A percentile compares a stretch with the other conserved stretches of the same genome.
These are phyloP conservation scores for Minunthozetes semirufus DNA, from an alignment of 2,888 invertebrate genomes.

Conservation along the genomic window DNA sequence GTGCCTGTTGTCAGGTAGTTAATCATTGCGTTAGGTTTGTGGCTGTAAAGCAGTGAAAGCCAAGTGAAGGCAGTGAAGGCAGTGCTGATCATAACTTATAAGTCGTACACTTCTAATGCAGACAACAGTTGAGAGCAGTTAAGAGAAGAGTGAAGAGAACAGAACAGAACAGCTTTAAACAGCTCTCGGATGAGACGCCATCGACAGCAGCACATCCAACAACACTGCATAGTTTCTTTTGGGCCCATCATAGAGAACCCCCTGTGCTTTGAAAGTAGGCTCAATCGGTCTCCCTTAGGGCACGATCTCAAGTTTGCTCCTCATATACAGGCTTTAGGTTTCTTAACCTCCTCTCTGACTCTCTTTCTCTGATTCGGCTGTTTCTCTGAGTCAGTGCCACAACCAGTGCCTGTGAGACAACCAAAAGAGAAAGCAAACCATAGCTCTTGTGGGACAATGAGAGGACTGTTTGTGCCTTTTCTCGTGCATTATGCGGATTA, in stretches of 20 bases:
- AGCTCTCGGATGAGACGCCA: neutral
- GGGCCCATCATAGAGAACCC: slow-evolving; percentile 1
- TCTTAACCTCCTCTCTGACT: slow-evolving; percentile 16
- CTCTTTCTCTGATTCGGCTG: neutral
- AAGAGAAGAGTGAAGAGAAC: neutral
- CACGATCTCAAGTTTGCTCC: slow-evolving; percentile 8
- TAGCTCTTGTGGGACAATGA: slow-evolving; percentile 19
- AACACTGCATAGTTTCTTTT: neutral
- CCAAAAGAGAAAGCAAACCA: slow-evolving; percentile 2
- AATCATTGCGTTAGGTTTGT: slow-evolving; percentile 6
- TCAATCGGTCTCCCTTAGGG: slow-evolving; percentile 25
- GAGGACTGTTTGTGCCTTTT: slow-evolving; percentile 13
- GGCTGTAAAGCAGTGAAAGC: neutral
- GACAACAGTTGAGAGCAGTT: slow-evolving; percentile 10
- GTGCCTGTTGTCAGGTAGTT: slow-evolving; percentile 26
- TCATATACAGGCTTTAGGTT: neutral
- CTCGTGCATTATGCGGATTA: slow-evolving; percentile 21
- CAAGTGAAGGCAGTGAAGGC: neutral
- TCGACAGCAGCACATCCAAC: neutral
- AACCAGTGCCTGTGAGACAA: neutral
- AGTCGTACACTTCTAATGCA: slow-evolving; percentile 5
- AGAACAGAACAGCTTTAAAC: neutral
- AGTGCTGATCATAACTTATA: neutral
- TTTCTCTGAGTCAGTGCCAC: slow-evolving; percentile 2
- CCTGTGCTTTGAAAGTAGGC: slow-evolving; percentile 11